Evolutionary conservation across 2,797 vertebrate species (phyloP), one percentile per base, ranked within the genome.

Genomic region (Argya squamiceps): DNA sequence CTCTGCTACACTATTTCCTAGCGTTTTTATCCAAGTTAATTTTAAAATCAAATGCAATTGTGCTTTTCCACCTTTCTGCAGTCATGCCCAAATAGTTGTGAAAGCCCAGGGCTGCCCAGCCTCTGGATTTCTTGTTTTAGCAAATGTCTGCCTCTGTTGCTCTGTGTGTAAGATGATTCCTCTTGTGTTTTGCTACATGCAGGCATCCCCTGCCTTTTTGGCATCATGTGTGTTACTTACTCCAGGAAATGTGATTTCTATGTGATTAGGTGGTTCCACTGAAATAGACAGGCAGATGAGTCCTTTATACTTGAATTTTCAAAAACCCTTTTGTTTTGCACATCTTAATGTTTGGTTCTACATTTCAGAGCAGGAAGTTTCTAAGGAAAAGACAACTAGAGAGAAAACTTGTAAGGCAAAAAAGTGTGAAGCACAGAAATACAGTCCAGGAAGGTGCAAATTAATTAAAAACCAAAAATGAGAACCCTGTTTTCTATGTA

Each of bases 111-210:
- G 21, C 12, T 55, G 19, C 17, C 47, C 0, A 2, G 34, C 59
- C 27, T 69, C 41, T 60, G 59, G 43, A 44, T 47, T 81, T 63
- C 17, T 49, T 43, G 4, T 76, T 93, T 71, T 44, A 91, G 46
- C 53, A 63, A 3, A 23, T 0, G 0, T 26, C 67, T 84, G 34
- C 14, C 11, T 47, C 74, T 65, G 53, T 62, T 1, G 5, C 12
- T 7, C 32, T 30, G 0, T 3, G 5, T 37, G 11, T 53, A 5
- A 0, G 1, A 10, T 23, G 52, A 53, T 73, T 93, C 50, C 36
- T 78, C 34, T 71, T 78, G 56, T 0, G 1, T n/a, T 68, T 73
- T 73, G 44, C 19, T 71, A 13, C 16, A 1, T 22, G 19, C 52
- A 14, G 6, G 5, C 8, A 11, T 71, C 27, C 19, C 11, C 13